Base-by-base conservation (phyloP, 2,797 vertebrate species). In the Argentina silus region DNA sequence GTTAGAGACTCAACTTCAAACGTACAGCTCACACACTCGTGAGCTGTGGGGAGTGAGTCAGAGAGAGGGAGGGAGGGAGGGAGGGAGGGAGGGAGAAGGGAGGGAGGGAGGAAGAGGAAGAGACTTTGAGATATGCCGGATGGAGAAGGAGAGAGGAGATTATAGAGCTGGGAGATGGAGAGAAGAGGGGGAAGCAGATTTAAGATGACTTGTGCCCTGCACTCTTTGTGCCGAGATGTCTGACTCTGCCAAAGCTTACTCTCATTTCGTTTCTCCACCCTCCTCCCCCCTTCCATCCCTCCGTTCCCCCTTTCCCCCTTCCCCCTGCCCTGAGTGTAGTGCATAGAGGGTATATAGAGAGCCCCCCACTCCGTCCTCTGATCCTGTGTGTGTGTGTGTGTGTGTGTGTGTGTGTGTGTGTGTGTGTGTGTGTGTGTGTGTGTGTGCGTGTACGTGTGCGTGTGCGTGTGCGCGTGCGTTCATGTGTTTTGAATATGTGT, bases 201-300 rank as follows among this genome's bases (percentile, higher is more conserved):
- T 96, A 96, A 95, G 91, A 91, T 93, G 95, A 98, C 97, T 97
- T 96, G 95, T 96, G 87, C 77, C 85, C 83, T 78, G 72, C 60
- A 43, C 76, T 86, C 82, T 89, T 90, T 90, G 85, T 89, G 86
- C 75, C 10, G 23, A 87, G 73, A 86, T 80, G 85, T 85, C 79
- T 43, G 42, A 68, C 47, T 63, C 50, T 86, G 79, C 85, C 78
- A 78, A 79, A 91, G 87, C 83, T 89, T 85, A 87, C 77, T 77
- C 85, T 90, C 78, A 61, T 82, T 84, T 79, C 67, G 72, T 79
- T 73, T 47, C 74, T 72, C 47, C 76, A 60, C 55, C 47, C 11
- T 47, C 47, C 42, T 17, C 67, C n/a, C 8, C 11, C 56, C 65
- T 66, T 48, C 12, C 79, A 75, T 66, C 47, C 77, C 48, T 27